Evolutionary conservation across 2,888 invertebrate species (phyloP).

Genomic region (Eupeodes luniger): DNA sequence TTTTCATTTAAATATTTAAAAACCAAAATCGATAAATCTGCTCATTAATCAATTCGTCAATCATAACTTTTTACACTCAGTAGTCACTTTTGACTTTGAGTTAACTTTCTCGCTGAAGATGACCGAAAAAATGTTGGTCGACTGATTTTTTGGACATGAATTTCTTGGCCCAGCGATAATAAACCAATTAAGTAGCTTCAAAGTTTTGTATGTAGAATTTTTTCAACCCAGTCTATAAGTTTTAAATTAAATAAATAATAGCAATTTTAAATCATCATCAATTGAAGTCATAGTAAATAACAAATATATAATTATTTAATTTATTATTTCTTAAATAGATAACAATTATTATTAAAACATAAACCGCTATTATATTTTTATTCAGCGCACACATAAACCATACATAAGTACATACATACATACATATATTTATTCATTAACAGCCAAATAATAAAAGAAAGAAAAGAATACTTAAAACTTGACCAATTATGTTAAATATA

Average conservation of each 20-base stretch:
- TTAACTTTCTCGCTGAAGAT: background rate
- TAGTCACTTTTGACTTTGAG: background rate
- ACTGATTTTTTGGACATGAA: too few species aligned
- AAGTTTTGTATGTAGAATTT: background rate
- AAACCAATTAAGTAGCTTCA: background rate
- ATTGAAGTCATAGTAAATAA: background rate
- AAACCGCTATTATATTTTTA: slow-evolving; percentile 51
- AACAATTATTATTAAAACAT: background rate
- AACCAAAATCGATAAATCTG: background rate
- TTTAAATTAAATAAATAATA: background rate
- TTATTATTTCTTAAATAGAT: background rate
- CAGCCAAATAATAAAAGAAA: slow-evolving; percentile 13
- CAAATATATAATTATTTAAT: background rate
- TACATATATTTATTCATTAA: slow-evolving; percentile 29
- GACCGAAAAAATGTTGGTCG: background rate
- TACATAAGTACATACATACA: background rate
- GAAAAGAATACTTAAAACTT: slow-evolving; percentile 36
- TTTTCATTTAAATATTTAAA: background rate
- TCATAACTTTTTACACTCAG: background rate
- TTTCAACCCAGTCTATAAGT: background rate
- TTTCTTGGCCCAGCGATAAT: too few species aligned
- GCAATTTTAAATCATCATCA: background rate
- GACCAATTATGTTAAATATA: slow-evolving; percentile 60
- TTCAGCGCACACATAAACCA: slow-evolving; percentile 60
- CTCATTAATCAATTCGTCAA: background rate